Conservation (phyloP, 1,140 invertebrate species). For the Camponotus floridanus region DNA sequence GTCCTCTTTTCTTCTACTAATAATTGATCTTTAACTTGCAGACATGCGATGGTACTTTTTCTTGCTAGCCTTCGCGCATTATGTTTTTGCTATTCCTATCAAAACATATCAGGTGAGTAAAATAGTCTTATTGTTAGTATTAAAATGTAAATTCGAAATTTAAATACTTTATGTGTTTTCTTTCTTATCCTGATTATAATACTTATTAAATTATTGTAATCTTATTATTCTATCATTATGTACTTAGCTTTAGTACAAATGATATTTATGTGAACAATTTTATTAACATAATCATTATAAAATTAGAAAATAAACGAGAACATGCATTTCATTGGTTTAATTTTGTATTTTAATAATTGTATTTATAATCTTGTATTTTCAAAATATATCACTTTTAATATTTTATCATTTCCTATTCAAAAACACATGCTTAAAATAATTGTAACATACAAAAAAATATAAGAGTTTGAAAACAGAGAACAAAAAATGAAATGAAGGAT, state of each 20-base stretch:
- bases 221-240: too few species aligned
- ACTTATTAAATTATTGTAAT: not conserved
- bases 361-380: not conserved
- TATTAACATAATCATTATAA: not conserved
- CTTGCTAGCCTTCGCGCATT: slow-evolving; percentile 34
- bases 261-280: not conserved
- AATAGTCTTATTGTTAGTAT: not conserved
- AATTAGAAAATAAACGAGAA: not conserved
- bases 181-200: not conserved
- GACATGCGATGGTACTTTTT: slow-evolving; percentile 59
- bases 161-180: not conserved
- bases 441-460: not conserved
- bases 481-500: not conserved
- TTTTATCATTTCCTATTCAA: not conserved
- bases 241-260: not conserved
- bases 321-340: not conserved
- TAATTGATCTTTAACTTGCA: slow-evolving; percentile 51
- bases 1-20: not conserved
- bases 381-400: not conserved
- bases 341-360: too few species aligned
- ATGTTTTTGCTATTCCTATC: slow-evolving; percentile 15
- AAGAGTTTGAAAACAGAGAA: too few species aligned
- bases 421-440: not conserved
- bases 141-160: not conserved
- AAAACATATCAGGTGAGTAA: slow-evolving; percentile 49